phyloP scores from a whole-genome alignment of 2,113 vertebrate genomes.

The Myocastor coypus region DNA sequence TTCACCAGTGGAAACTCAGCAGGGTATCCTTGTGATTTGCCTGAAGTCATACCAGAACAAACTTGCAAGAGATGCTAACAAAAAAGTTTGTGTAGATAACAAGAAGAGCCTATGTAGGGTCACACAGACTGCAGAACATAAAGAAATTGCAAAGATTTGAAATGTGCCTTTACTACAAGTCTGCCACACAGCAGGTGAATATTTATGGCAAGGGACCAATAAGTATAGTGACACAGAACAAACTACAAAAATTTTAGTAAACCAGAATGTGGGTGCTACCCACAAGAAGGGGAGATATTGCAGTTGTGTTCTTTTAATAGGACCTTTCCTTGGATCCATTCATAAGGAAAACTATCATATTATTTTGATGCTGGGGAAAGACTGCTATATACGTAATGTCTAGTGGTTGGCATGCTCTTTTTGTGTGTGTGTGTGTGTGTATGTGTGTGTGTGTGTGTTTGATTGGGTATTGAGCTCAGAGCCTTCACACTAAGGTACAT shows the following conservation, averaged over 20 bases:
- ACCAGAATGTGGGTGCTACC: neutral
- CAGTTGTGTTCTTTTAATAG: neutral
- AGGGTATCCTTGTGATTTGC: neutral
- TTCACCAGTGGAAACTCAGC: neutral
- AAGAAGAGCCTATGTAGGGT: neutral
- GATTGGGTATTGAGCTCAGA: neutral
- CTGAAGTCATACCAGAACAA: neutral
- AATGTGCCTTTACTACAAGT: constrained; percentile 46
- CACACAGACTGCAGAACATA: constrained; percentile 48
- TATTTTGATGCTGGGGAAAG: neutral
- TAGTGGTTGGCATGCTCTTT: neutral
- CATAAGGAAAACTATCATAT: neutral
- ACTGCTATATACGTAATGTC: neutral
- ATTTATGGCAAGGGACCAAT: constrained; percentile 40
- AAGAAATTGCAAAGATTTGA: neutral
- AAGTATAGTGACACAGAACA: neutral
- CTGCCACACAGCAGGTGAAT: neutral
- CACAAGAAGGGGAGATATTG: neutral
- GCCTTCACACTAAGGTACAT: neutral
- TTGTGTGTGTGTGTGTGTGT: neutral
- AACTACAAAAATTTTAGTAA: neutral
- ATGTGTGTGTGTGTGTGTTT: neutral
- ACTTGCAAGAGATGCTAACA: neutral
- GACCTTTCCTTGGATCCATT: neutral
- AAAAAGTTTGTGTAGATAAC: neutral